Base-by-base conservation (phyloP, 2,888 invertebrate species). In the Philereme vetulata region DNA sequence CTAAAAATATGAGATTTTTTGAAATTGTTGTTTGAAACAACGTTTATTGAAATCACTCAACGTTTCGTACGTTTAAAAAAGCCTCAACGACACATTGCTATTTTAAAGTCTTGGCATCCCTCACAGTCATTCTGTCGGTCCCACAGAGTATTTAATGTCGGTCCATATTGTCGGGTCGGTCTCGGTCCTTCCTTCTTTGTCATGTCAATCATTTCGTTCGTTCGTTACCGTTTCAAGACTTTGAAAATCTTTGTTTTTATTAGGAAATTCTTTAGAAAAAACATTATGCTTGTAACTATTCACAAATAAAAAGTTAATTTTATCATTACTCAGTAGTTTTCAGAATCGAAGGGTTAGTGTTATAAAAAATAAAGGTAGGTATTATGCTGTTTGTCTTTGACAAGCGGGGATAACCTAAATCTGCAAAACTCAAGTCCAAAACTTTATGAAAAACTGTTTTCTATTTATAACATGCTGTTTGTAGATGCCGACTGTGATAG, bases 401-500 rank as follows among this genome's bases (percentile, higher is more conserved):
- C 61, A 62, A 53, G 42, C 49, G 9, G 42, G 43, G 10, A 10
- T 81, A 80, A 81, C 81, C 81, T 81, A 66, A 67, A 72, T 55
- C 52, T 67, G 63, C 63, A 64, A 70, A 72, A 67, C 62, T 70
- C 56, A 56, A 65, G 8, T 9, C 52, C 54, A 71, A 66, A 75
- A 71, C 66, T 67, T 68, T 62, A 21, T 11, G 21, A 63, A 10
- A 64, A 60, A 62, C 51, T 68, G 62, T 70, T 66, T 72, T 74
- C 70, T 71, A 66, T 65, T 60, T 62, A 8, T 60, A 60, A 64
- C 70, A 75, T 80, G 75, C 60, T 75, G 65, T 71, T 82, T 84
- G 74, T 86, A 91, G 89, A 90, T 92, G 90, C 88, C 89, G 60
- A 88, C 85, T 78, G 76, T 83, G 64, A 75, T 82, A 72, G 70